Base-by-base conservation (phyloP, 2,888 invertebrate species). In the Xanthia icteritia region DNA sequence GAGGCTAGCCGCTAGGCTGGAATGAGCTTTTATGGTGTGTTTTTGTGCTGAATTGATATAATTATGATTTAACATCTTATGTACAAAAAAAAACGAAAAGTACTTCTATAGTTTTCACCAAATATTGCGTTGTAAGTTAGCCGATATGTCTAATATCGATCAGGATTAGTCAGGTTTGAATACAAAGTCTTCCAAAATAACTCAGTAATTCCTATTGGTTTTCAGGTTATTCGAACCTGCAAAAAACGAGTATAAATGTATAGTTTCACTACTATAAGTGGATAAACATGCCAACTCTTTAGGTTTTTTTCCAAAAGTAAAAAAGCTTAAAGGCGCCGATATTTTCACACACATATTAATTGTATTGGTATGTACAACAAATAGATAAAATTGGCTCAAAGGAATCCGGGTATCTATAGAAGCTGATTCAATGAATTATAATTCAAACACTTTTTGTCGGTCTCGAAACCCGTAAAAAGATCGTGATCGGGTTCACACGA, bases 401-500 rank as follows among this genome's bases (percentile, higher is more conserved):
- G 66, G 83, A 85, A 83, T 86, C 82, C 73, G 76, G 80, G 83
- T 75, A 86, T 83, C 77, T 73, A 81, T 73, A 75, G 83, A 84
- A 76, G 73, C 79, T 79, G 74, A 77, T 81, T 86, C 86, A 84
- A 76, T 82, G 83, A 88, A 86, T 86, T 79, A 79, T 85, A 83
- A 84, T 85, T 82, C 86, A 92, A 92, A 91, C 84, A 80, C 84
- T 89, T 91, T 92, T 92, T 93, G 90, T 88, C 77, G 80, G 88
- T 82, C 83, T 87, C 81, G 86, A 92, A 93, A 93, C 91, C 89
- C 85, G 86, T 93, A 92, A 94, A 93, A 93, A 93, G 88, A 85
- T 88, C 87, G 90, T 91, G 92, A 91, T 92, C 90, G 87, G 92
- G 93, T 94, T 95, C 95, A 94, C 95, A 95, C 95, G 94, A 89